Conservation (phyloP, 1,140 invertebrate genomes). For the Pseudobourletiella spinata region DNA sequence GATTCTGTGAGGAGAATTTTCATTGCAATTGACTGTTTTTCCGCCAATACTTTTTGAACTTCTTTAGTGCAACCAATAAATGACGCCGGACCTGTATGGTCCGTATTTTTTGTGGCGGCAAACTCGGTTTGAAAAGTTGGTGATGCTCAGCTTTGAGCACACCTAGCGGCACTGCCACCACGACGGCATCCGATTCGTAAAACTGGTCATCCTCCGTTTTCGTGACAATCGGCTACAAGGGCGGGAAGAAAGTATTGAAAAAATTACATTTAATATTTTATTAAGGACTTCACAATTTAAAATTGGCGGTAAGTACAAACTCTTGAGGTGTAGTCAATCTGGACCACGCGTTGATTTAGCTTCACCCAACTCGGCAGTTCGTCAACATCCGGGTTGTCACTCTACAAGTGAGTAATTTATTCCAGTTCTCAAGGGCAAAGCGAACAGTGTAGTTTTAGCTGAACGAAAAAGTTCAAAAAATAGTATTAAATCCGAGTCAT, state of each 20-base stretch:
- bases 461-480: background rate
- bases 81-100: background rate
- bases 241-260: background rate
- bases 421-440: background rate
- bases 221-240: background rate
- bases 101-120: slow-evolving; percentile 50
- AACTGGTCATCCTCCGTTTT: slow-evolving; percentile 40
- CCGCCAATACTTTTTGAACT: background rate
- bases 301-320: background rate
- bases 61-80: no score
- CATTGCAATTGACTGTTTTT: background rate
- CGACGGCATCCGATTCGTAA: slow-evolving; percentile 53
- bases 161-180: slow-evolving; percentile 58
- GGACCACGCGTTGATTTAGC: background rate
- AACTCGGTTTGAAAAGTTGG: slow-evolving; percentile 51
- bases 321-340: background rate
- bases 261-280: background rate
- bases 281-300: background rate
- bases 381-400: background rate
- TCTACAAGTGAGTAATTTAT: background rate
- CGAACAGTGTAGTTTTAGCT: background rate
- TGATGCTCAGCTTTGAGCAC: slow-evolving; percentile 53
- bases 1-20: slow-evolving; percentile 40
- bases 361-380: slow-evolving; percentile 20
- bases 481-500: background rate